These are phyloP conservation scores for Brotula barbata DNA, from an alignment of 2,797 vertebrate genomes.

Conservation along the genomic window DNA sequence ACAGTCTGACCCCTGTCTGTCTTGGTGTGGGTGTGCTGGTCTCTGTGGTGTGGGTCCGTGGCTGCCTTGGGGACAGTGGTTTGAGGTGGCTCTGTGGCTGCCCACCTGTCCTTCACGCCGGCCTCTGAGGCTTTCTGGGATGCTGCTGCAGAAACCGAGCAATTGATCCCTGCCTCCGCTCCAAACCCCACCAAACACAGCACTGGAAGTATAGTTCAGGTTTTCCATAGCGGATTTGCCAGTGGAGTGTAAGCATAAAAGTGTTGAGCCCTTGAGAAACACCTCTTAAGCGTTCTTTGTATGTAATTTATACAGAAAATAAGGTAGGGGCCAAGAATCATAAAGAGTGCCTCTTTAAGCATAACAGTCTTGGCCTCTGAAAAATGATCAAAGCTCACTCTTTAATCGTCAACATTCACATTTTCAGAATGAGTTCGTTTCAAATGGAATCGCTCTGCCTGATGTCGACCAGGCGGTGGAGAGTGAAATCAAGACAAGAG, in stretches of 20 bases:
- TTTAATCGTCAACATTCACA: slow-evolving; percentile 76
- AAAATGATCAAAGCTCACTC: slow-evolving; percentile 77
- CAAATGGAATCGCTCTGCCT: slow-evolving; percentile 56
- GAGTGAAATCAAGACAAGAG: slow-evolving; percentile 43
- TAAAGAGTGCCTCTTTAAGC: slow-evolving; percentile 80
- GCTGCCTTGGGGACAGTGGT: slow-evolving; percentile 62
- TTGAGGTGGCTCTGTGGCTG: slow-evolving; percentile 70
- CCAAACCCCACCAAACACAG: slow-evolving; percentile 76
- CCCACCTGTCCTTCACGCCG: slow-evolving; percentile 69
- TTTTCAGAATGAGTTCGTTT: slow-evolving; percentile 75
- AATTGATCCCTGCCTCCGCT: slow-evolving; percentile 70
- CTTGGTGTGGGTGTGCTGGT: slow-evolving; percentile 37
- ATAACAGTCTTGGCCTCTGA: slow-evolving; percentile 80
- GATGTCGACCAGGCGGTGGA: slow-evolving; percentile 49
- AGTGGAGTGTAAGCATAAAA: slow-evolving; percentile 75
- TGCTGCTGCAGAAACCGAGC: slow-evolving; percentile 72
- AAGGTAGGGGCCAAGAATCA: slow-evolving; percentile 77
- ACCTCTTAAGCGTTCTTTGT: slow-evolving; percentile 83
- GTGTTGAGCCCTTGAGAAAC: slow-evolving; percentile 80
- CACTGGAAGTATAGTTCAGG: slow-evolving; percentile 73
- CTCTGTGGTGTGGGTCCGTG: slow-evolving; percentile 49
- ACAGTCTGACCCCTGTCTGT: slow-evolving; percentile 45
- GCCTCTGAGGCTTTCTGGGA: slow-evolving; percentile 66
- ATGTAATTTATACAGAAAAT: slow-evolving; percentile 84
- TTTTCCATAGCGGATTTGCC: slow-evolving; percentile 77